These are phyloP conservation scores for Limnephilus lunatus DNA, from an alignment of 2,888 invertebrate genomes.

Conservation along the genomic window DNA sequence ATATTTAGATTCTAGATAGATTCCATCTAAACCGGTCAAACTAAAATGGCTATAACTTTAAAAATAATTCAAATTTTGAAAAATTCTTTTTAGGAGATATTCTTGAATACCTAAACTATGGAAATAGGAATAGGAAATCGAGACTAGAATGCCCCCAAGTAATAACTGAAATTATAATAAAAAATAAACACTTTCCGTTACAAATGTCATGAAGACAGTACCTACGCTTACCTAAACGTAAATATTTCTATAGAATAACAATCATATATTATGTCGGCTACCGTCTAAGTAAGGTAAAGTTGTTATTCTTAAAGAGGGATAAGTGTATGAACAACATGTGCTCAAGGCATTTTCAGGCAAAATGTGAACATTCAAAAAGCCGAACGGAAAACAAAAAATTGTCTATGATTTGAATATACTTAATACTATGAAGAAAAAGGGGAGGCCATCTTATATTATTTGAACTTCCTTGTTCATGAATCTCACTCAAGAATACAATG, in stretches of 20 bases:
- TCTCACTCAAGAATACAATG: not conserved
- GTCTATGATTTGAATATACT: not conserved
- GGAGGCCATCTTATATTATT: not conserved
- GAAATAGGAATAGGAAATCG: too few species aligned
- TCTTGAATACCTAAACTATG: too few species aligned
- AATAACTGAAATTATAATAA: not conserved
- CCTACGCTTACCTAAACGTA: not conserved
- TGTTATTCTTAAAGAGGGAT: not conserved
- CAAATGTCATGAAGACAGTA: not conserved
- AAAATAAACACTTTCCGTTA: not conserved
- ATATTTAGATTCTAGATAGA: too few species aligned
- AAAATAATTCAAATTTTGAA: too few species aligned
- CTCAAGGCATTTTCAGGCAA: not conserved
- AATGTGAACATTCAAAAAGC: not conserved
- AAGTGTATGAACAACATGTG: slow-evolving; percentile 5
- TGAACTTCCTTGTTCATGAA: not conserved
- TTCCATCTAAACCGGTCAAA: too few species aligned
- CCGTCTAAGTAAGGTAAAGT: not conserved
- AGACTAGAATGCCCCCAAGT: too few species aligned
- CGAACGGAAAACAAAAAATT: not conserved
- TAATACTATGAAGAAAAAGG: not conserved
- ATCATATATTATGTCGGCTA: not conserved
- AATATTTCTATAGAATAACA: not conserved
- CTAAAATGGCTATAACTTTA: too few species aligned
- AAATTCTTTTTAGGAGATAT: too few species aligned